These are phyloP conservation scores for Callipepla californica DNA, from an alignment of 2,113 vertebrate genomes.

Conservation along the genomic window DNA sequence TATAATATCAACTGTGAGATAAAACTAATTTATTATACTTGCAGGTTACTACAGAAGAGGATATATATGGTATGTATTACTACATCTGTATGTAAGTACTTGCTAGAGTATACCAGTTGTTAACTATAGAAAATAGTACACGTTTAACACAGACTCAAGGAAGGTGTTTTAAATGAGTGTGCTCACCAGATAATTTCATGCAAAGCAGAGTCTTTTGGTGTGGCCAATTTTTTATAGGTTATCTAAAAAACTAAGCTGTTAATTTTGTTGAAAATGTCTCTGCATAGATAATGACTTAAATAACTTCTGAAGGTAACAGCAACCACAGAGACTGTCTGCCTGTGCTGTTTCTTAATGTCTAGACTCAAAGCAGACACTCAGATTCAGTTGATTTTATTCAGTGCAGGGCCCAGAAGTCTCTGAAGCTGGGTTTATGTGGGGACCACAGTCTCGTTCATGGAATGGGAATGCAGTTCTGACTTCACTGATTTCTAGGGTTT, in stretches of 20 bases:
- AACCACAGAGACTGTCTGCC: background rate
- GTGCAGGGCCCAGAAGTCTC: background rate
- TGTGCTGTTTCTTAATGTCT: background rate
- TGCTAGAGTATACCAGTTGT: background rate
- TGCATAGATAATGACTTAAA: background rate
- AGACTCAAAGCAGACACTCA: background rate
- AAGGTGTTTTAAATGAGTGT: background rate
- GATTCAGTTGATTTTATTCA: background rate
- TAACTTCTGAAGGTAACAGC: background rate
- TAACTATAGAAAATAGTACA: background rate
- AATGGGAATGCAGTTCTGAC: background rate
- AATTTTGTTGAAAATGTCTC: background rate
- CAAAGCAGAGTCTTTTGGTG: background rate
- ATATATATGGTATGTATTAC: conserved; percentile 32
- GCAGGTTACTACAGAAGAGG: conserved; percentile 34
- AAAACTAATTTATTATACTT: background rate
- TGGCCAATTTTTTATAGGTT: background rate
- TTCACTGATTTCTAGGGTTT: background rate
- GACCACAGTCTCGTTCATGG: fast-evolving
- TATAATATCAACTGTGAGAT: background rate
- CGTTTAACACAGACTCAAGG: background rate
- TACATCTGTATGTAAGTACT: background rate
- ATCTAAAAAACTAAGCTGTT: background rate
- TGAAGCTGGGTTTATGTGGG: background rate
- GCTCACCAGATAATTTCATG: background rate